Evolutionary conservation across 1,140 invertebrate genomes (phyloP).

Genomic region (Scaptodrosophila lebanonensis): DNA sequence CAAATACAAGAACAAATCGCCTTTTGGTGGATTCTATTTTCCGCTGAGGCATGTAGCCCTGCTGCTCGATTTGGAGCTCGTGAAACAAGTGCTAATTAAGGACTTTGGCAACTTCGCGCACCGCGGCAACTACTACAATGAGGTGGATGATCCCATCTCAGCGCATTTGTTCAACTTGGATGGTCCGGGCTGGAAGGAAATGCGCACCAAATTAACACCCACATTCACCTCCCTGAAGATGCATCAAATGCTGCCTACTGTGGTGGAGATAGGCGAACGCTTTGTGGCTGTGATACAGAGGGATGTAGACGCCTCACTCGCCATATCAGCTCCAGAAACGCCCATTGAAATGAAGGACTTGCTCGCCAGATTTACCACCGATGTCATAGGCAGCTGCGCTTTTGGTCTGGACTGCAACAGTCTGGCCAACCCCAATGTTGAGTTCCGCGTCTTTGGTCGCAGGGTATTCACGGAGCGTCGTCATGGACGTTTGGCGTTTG

Average conservation of each 20-base stretch:
- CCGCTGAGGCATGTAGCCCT: slow-evolving; percentile 26
- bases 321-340: not conserved
- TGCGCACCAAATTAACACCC: slow-evolving; percentile 79
- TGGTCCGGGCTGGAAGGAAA: slow-evolving; percentile 78
- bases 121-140: slow-evolving; percentile 77
- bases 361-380: slow-evolving; percentile 79
- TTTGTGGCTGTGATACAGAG: slow-evolving; percentile 63
- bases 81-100: slow-evolving; percentile 80
- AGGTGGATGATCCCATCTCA: slow-evolving; percentile 77
- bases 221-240: slow-evolving; percentile 80
- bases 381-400: slow-evolving; percentile 80
- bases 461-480: slow-evolving; percentile 41
- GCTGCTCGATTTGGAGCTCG: slow-evolving; percentile 79
- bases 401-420: slow-evolving; percentile 81
- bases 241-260: slow-evolving; percentile 78
- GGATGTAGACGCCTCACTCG: not conserved
- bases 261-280: slow-evolving; percentile 61
- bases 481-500: slow-evolving; percentile 26
- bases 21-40: slow-evolving; percentile 50
- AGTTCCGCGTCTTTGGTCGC: slow-evolving; percentile 77
- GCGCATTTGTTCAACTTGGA: slow-evolving; percentile 77
- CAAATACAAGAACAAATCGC: slow-evolving; percentile 52
- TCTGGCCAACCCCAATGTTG: slow-evolving; percentile 78
- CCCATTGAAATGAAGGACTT: slow-evolving; percentile 72
- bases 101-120: slow-evolving; percentile 79